Base-by-base conservation (phyloP, 2,888 invertebrate species). In the Apodemia arnacis region DNA sequence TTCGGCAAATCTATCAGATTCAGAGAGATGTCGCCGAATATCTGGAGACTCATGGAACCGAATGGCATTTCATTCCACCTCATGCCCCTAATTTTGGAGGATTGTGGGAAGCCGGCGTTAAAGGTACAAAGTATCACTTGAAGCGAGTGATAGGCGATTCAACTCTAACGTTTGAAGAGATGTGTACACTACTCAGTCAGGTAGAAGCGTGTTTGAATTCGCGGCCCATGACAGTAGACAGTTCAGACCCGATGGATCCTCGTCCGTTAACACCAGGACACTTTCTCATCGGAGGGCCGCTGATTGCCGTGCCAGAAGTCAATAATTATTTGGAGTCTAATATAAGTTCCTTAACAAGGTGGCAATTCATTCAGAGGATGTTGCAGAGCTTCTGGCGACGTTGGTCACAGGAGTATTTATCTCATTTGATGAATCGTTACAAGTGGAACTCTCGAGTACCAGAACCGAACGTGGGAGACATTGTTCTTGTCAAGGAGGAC, bases 201-300 rank as follows among this genome's bases (percentile, higher is more conserved):
- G 81, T 92, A n/a, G 89, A 92, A 83, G 91, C 87, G 7, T 91
- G 89, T 72, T 76, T 91, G 5, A 93, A 91, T 49, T 89, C 91
- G n/a, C 83, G 90, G 11, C 89, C 89, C 1, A 41, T 31, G 10
- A 21, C 82, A 1, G 13, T n/a, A n/a, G 21, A 74, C 18, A 73
- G 73, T 38, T 59, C 41, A 69, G 41, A 89, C 54, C 74, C 72
- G 10, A 38, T 38, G 38, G 38, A 38, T 10, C 38, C 38, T 10
- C 38, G 38, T 27, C 27, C 27, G 27, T 27, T 27, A 27, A 27
- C 27, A 27, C 27, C 27, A 27, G 27, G 27, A 27, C 38, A 38
- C 38, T 38, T 38, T 38, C 38, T 38, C 8, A 38, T 38, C 7
- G 38, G 38, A 38, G 38, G 7, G 38, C 38, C 38, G 10, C 10